phyloP scores from a whole-genome alignment of 2,113 vertebrate genomes.

The Osmerus mordax region DNA sequence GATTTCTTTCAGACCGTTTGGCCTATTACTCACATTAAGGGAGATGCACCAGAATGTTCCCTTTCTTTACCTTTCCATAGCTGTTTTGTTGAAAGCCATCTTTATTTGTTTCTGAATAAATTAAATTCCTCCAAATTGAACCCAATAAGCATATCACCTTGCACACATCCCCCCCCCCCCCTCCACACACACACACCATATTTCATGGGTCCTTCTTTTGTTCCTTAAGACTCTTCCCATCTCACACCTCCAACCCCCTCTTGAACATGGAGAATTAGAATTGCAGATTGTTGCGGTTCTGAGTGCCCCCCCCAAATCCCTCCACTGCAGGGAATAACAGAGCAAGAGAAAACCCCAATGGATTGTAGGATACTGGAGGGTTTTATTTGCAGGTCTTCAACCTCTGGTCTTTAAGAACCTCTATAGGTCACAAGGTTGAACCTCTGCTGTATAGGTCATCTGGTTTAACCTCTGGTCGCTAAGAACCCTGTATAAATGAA shows the following conservation, averaged over 20 bases:
- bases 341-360: neutral
- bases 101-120: too few relatives aligned
- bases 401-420: neutral
- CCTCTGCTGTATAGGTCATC: too few relatives aligned
- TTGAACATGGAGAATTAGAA: slow-evolving; percentile 41
- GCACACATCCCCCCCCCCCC: too few relatives aligned
- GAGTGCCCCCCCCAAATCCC: neutral
- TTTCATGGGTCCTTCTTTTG: slow-evolving; percentile 38
- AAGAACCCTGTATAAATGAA: too few relatives aligned
- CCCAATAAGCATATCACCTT: too few relatives aligned
- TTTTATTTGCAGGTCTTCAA: neutral
- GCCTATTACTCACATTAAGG: too few relatives aligned
- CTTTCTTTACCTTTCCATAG: too few relatives aligned
- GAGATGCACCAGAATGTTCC: too few relatives aligned
- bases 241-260: slow-evolving; percentile 4
- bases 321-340: neutral
- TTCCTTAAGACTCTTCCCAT: slow-evolving; percentile 26
- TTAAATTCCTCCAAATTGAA: too few relatives aligned
- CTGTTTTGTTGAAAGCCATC: neutral
- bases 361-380: neutral
- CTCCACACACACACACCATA: neutral
- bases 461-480: too few relatives aligned
- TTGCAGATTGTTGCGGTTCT: slow-evolving; percentile 53
- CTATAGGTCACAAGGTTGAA: neutral
- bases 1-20: too few relatives aligned